Evolutionary conservation across 2,888 invertebrate genomes (phyloP).

Genomic region (Zootermopsis nevadensis): DNA sequence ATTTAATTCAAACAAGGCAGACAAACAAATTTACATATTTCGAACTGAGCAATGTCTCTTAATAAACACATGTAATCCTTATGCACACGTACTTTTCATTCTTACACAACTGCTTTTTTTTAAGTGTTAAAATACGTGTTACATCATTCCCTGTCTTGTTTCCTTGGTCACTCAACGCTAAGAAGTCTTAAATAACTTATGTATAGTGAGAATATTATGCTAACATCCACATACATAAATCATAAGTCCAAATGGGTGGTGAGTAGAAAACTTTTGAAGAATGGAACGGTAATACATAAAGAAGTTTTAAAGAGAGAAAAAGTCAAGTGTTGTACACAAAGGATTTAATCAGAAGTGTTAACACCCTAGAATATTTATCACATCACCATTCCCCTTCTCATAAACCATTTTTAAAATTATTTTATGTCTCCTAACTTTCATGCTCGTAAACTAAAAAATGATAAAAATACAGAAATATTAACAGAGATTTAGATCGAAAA

Average conservation of each 20-base stretch:
- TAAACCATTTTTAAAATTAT: background rate
- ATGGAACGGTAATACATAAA: background rate
- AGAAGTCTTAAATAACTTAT: background rate
- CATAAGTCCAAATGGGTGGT: background rate
- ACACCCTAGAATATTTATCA: background rate
- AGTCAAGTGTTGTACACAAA: background rate
- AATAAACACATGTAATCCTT: too few relatives aligned
- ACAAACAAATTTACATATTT: too few relatives aligned
- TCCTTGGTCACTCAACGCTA: background rate
- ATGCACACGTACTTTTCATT: too few relatives aligned
- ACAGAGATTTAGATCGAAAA: too few relatives aligned
- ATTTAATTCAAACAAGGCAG: too few relatives aligned
- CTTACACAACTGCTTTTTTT: background rate
- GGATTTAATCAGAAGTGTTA: background rate
- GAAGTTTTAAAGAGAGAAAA: background rate
- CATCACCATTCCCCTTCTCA: background rate
- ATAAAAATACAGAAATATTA: too few relatives aligned
- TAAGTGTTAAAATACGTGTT: background rate
- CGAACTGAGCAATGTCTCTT: too few relatives aligned
- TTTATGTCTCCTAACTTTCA: background rate
- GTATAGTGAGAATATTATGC: background rate
- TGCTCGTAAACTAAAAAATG: too few relatives aligned
- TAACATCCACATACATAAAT: background rate
- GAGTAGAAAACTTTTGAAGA: background rate
- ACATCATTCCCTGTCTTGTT: background rate